Base-by-base conservation (phyloP, 2,888 invertebrate genomes). In the Apamea anceps region DNA sequence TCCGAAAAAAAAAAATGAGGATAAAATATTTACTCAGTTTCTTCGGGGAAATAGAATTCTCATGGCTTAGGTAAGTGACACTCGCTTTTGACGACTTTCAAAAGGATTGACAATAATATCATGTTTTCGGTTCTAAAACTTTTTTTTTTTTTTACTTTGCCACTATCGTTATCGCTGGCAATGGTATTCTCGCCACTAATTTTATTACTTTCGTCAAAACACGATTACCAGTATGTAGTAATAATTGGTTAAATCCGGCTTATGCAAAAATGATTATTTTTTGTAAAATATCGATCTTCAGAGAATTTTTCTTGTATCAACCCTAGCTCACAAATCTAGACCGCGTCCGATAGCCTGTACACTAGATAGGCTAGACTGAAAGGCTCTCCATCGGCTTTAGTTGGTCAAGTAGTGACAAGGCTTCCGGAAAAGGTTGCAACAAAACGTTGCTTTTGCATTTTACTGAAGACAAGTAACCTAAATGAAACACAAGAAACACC, bases 321-420 rank as follows among this genome's bases (percentile, higher is more conserved):
- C 85, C 85, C 85, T 85, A 65, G n/a, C 45, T 62, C 7, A 25
- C n/a, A 70, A 72, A 71, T 67, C 51, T 80, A 80, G 68, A 37
- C 37, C 72, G 32, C 75, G 45, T 63, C 72, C 66, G 28, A 80
- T 79, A 73, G 78, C 12, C 42, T 67, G 51, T 72, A 73, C 42
- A 68, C 74, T 63, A 63, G 62, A 77, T 63, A 65, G 71, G 57
- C 79, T 66, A 28, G 42, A 42, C 54, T 81, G 79, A 80, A 80
- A 79, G 42, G 63, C 83, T 54, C 83, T 85, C 63, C 45, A 72
- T 77, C 66, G 65, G 75, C 78, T 79, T 81, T 75, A 85, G 87
- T 85, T 87, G 87, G 82, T 86, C 85, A 87, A 85, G 86, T 87
- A 77, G 51, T 71, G 75, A 81, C 74, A 80, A 62, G 75, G 45